A percentile compares a stretch with the other conserved stretches of the same genome.
These are phyloP conservation scores for Lethrus apterus DNA, from an alignment of 1,140 invertebrate genomes.

Conservation along the genomic window DNA sequence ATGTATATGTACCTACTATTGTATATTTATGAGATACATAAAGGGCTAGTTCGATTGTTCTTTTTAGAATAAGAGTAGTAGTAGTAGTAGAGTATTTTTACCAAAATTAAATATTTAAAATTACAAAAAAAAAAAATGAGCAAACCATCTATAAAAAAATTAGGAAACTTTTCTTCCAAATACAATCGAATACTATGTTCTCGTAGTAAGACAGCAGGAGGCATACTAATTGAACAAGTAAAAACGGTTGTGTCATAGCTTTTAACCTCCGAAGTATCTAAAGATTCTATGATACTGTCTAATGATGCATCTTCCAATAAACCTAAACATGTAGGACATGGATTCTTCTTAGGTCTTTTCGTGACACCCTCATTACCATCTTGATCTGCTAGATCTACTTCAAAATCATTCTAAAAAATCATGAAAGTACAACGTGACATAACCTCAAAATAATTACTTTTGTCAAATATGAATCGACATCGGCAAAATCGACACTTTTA, in stretches of 20 bases:
- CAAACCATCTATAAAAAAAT: slow-evolving; percentile 26
- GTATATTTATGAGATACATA: slow-evolving; percentile 30
- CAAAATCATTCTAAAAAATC: slow-evolving; percentile 31
- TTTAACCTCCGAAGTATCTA: slow-evolving; percentile 36
- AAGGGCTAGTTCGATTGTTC: slow-evolving; percentile 34
- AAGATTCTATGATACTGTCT: slow-evolving; percentile 41
- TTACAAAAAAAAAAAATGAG: background rate
- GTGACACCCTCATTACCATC: slow-evolving; percentile 14
- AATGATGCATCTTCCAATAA: slow-evolving; percentile 50
- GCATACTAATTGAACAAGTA: slow-evolving; percentile 40
- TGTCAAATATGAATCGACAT: slow-evolving; percentile 39
- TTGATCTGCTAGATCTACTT: slow-evolving; percentile 21
- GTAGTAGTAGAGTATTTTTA: slow-evolving; percentile 26
- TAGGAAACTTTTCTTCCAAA: slow-evolving; percentile 39
- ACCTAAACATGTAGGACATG: slow-evolving; percentile 55
- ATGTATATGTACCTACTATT: slow-evolving; percentile 36
- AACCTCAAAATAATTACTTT: too few relatives aligned
- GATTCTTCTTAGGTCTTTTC: slow-evolving; percentile 39
- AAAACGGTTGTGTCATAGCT: slow-evolving; percentile 41
- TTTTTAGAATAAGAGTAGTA: slow-evolving; percentile 21
- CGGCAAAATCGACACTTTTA: slow-evolving; percentile 39
- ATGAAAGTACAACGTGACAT: too few relatives aligned
- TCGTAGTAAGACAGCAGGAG: slow-evolving; percentile 39
- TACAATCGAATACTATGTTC: slow-evolving; percentile 43
- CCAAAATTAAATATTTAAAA: slow-evolving; percentile 12